Evolutionary conservation across 35 echinoderm and acorn worm species (phyloP).

Genomic region (Nesometra sesokonis): DNA sequence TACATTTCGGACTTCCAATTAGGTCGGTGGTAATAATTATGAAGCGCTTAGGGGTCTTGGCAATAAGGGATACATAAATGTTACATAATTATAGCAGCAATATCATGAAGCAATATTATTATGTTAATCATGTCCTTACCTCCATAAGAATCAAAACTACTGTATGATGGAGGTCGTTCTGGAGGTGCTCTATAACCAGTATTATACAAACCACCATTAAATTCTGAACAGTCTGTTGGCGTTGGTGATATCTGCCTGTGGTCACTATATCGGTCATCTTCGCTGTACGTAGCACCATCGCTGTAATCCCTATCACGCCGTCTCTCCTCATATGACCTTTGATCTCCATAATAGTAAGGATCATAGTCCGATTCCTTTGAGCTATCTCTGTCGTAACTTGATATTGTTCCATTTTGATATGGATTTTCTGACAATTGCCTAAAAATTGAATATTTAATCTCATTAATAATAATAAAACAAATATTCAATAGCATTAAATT

Average conservation of each 20-base stretch:
- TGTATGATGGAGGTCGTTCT: background rate
- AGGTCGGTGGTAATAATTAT: too few species aligned
- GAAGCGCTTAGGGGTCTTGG: too few species aligned
- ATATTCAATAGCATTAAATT: too few species aligned
- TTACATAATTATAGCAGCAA: too few species aligned
- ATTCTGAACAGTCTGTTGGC: background rate
- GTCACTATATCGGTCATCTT: background rate
- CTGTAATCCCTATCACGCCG: background rate
- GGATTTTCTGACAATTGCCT: background rate
- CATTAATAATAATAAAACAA: background rate
- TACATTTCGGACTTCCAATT: too few species aligned
- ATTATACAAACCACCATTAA: background rate
- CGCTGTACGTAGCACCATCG: slow-evolving; percentile 12
- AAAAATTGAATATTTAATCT: background rate
- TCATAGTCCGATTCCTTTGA: slow-evolving; percentile 27
- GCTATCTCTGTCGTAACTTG: slow-evolving; percentile 26
- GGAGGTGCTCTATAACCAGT: background rate
- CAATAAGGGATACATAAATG: too few species aligned
- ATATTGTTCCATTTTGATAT: slow-evolving; percentile 13
- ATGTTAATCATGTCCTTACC: too few species aligned
- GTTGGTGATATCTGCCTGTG: background rate
- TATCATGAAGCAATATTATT: too few species aligned
- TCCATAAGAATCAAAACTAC: background rate
- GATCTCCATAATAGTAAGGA: slow-evolving; percentile 27
- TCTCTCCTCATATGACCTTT: slow-evolving; percentile 21